A percentile compares a stretch with the other conserved stretches of the same genome.
These are phyloP conservation scores for Chiloscyllium plagiosum DNA, from an alignment of 2,113 vertebrate species.

Conservation along the genomic window DNA sequence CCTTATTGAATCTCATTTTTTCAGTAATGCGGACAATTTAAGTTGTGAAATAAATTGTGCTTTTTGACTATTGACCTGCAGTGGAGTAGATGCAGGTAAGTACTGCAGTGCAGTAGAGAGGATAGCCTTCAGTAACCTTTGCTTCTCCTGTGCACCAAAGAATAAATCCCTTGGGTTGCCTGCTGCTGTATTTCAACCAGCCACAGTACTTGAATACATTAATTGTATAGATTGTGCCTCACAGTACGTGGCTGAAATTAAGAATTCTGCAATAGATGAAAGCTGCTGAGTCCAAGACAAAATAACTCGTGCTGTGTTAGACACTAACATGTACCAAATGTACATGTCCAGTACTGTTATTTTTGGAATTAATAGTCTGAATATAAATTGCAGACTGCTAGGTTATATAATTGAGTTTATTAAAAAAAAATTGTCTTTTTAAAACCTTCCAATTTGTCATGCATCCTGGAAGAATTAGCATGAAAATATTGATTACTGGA, in stretches of 20 bases:
- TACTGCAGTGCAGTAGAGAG: constrained; percentile 37
- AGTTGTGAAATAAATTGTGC: constrained; percentile 27
- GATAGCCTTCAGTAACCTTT: constrained; percentile 36
- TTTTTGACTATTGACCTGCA: constrained; percentile 38
- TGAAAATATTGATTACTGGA: constrained; percentile 16
- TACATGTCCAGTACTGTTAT: background rate
- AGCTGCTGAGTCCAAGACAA: constrained; percentile 5
- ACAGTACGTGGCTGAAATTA: constrained; percentile 21
- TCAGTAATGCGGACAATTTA: background rate
- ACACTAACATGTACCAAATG: constrained; percentile 26
- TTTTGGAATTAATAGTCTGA: constrained; percentile 5
- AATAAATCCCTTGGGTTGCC: constrained; percentile 34
- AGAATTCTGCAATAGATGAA: constrained; percentile 10
- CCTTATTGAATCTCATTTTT: background rate
- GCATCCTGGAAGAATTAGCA: constrained; percentile 12
- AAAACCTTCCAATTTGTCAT: constrained; percentile 19
- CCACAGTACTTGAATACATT: constrained; percentile 13
- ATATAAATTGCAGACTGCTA: background rate
- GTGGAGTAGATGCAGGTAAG: constrained; percentile 39
- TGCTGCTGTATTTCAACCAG: constrained; percentile 25
- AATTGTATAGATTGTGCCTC: background rate
- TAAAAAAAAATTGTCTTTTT: background rate
- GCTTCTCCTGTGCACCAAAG: constrained; percentile 38
- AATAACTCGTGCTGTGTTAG: constrained; percentile 17
- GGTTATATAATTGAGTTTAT: constrained; percentile 13